Evolutionary conservation across 2,888 invertebrate genomes (phyloP).

Genomic region (Agrochola circellaris): DNA sequence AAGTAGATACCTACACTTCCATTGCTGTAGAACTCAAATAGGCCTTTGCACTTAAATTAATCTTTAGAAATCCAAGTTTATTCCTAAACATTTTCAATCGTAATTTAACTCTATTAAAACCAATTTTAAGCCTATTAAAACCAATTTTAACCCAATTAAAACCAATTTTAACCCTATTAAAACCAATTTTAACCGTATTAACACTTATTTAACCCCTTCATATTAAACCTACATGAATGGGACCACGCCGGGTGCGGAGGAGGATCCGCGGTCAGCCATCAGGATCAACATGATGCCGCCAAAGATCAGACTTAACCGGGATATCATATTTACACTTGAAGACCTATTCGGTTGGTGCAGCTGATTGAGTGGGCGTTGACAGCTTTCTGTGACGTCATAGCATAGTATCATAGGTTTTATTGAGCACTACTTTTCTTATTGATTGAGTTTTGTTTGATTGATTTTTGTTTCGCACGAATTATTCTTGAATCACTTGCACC

Average conservation of each 20-base stretch:
- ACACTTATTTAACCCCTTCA: not conserved
- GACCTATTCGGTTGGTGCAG: conserved; percentile 85
- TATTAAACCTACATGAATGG: conserved; percentile 80
- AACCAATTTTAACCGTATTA: not conserved
- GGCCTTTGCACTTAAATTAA: not conserved
- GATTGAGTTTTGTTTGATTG: not conserved
- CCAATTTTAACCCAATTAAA: too few relatives aligned
- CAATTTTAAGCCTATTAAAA: too few relatives aligned
- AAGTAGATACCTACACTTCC: too few relatives aligned
- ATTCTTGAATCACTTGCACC: not conserved
- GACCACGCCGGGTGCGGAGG: conserved; percentile 69
- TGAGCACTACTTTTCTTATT: not conserved
- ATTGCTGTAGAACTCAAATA: not conserved
- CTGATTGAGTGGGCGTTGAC: not conserved
- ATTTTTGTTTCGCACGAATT: too few relatives aligned
- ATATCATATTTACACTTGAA: conserved; percentile 87
- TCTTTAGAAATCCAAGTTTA: not conserved
- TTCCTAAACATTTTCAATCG: not conserved
- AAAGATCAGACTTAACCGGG: conserved; percentile 84
- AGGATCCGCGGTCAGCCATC: conserved; percentile 74
- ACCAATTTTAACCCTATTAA: not conserved
- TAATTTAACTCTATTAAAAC: not conserved
- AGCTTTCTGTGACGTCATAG: not conserved
- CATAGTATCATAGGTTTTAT: not conserved
- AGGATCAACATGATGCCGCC: conserved; percentile 87